Evolutionary conservation across 2,113 vertebrate species (phyloP).

Genomic region (Oncorhynchus kisutch): DNA sequence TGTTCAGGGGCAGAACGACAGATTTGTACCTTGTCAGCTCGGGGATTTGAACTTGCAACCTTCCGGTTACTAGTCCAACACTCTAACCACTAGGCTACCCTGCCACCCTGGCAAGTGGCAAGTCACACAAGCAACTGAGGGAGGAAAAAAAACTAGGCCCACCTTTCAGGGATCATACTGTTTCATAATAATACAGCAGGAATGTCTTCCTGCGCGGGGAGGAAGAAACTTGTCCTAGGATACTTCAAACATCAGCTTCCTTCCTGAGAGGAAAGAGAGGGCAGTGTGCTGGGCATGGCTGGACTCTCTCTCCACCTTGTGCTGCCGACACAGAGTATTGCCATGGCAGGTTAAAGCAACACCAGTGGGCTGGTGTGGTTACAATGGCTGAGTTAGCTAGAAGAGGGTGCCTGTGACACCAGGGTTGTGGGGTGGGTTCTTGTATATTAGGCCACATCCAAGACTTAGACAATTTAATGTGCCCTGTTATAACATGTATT

Average conservation of each 20-base stretch:
- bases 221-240: slow-evolving; percentile 42
- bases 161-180: slow-evolving; percentile 25
- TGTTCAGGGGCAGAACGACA: too few relatives aligned
- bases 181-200: slow-evolving; percentile 39
- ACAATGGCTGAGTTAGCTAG: too few relatives aligned
- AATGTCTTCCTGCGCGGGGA: slow-evolving; percentile 34
- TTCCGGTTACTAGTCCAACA: too few relatives aligned
- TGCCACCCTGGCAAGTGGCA: too few relatives aligned
- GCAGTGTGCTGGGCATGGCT: slow-evolving; percentile 29
- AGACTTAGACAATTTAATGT: too few relatives aligned
- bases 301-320: background rate
- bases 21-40: too few relatives aligned
- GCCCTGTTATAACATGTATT: too few relatives aligned
- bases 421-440: too few relatives aligned
- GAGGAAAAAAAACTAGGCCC: background rate
- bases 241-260: slow-evolving; percentile 51
- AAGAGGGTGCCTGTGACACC: too few relatives aligned
- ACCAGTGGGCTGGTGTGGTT: background rate
- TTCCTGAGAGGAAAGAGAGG: slow-evolving; percentile 44
- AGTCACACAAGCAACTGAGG: background rate
- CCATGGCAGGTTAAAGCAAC: background rate
- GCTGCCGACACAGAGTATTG: background rate
- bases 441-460: too few relatives aligned
- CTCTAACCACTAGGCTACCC: too few relatives aligned
- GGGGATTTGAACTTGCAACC: too few relatives aligned